phyloP scores from a whole-genome alignment of 2,888 invertebrate species.

The Beris chalybata region DNA sequence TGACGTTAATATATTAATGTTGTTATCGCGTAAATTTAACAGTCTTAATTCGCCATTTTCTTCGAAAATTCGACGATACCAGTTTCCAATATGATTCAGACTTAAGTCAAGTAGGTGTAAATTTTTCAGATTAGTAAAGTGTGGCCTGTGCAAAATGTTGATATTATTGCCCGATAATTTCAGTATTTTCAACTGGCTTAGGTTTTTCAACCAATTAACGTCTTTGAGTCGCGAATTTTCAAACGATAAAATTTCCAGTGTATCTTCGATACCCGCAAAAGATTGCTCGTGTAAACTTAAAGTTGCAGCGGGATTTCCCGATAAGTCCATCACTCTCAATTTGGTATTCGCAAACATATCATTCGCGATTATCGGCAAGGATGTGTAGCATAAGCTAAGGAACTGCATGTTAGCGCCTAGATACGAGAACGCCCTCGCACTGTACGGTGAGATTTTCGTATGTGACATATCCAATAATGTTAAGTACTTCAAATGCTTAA shows the following conservation, averaged over 20 bases:
- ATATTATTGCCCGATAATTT: conserved; percentile 61
- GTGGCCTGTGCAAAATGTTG: conserved; percentile 45
- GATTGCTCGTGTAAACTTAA: conserved; percentile 46
- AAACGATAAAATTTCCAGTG: conserved; percentile 57
- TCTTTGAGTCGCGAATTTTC: conserved; percentile 55
- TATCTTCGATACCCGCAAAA: conserved; percentile 56
- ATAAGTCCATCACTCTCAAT: conserved; percentile 60
- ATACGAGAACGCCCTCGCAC: conserved; percentile 49
- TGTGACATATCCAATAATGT: conserved; percentile 55
- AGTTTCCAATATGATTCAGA: conserved; percentile 61
- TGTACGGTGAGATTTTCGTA: conserved; percentile 51
- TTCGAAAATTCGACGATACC: conserved; percentile 58
- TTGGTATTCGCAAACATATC: conserved; percentile 56
- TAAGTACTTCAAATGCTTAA: conserved; percentile 49
- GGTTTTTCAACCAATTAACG: conserved; percentile 53
- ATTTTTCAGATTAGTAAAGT: conserved; percentile 51
- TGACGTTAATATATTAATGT: conserved; percentile 60
- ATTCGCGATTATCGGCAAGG: conserved; percentile 52
- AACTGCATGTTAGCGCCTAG: conserved; percentile 49
- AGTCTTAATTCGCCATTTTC: conserved; percentile 55
- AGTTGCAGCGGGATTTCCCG: conserved; percentile 58
- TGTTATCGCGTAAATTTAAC: conserved; percentile 60
- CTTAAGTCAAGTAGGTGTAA: conserved; percentile 60
- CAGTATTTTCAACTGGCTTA: conserved; percentile 57
- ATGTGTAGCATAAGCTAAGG: conserved; percentile 58